These are phyloP conservation scores for Xestia sexstrigata DNA, from an alignment of 2,888 invertebrate genomes.

Conservation along the genomic window DNA sequence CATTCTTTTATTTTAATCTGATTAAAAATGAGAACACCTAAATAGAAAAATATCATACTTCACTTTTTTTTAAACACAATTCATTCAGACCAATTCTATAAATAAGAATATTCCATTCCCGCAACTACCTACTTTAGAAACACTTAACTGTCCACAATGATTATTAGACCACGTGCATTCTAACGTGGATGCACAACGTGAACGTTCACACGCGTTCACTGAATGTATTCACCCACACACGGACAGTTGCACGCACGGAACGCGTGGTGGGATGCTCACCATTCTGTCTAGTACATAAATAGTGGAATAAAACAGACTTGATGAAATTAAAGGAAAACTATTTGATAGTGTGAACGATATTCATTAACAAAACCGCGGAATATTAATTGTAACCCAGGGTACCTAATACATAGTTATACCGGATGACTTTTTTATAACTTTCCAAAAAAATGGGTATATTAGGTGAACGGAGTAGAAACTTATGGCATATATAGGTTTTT, in stretches of 20 bases:
- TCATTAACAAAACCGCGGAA: background rate
- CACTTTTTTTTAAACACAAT: background rate
- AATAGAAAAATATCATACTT: background rate
- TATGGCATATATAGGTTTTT: no score
- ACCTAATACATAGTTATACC: no score
- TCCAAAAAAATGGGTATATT: no score
- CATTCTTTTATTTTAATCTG: background rate
- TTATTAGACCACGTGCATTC: slow-evolving; percentile 53
- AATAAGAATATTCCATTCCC: slow-evolving; percentile 11
- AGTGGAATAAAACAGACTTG: slow-evolving; percentile 30
- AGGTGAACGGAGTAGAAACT: no score
- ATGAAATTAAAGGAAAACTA: slow-evolving; percentile 23
- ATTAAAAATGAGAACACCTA: background rate
- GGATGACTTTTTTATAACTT: no score
- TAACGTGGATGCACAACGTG: slow-evolving; percentile 58
- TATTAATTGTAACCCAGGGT: background rate
- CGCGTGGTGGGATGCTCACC: slow-evolving; percentile 38
- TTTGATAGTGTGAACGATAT: background rate
- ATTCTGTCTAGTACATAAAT: slow-evolving; percentile 6
- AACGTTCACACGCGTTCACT: slow-evolving; percentile 3
- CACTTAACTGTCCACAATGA: slow-evolving; percentile 36
- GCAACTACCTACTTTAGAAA: slow-evolving; percentile 14
- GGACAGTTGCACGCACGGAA: slow-evolving; percentile 27
- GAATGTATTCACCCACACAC: background rate
- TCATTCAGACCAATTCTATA: background rate